Percentiles rank a stretch among this genome's conserved stretches.
phyloP scores from a whole-genome alignment of 2,888 invertebrate genomes.

The Cephus nigrinus region DNA sequence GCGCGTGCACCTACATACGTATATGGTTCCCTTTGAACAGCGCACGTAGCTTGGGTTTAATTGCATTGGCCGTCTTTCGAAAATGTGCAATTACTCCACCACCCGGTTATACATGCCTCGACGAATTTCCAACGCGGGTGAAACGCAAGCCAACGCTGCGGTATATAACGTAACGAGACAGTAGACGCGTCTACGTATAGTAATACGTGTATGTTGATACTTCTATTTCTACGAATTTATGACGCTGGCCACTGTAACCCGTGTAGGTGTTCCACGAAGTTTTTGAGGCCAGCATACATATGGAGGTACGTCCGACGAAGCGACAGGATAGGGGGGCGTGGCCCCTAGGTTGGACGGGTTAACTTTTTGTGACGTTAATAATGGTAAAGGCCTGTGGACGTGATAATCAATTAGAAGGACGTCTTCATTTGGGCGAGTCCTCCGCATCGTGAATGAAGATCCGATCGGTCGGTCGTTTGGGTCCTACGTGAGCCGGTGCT shows the following conservation, averaged over 20 bases:
- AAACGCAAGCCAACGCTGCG: not conserved
- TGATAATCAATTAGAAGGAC: conserved; percentile 5
- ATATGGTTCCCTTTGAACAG: not conserved
- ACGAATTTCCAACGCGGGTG: not conserved
- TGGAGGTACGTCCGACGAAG: not conserved
- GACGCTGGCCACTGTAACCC: not conserved
- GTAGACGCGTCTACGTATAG: not conserved
- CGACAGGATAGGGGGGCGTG: not conserved
- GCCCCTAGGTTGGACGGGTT: not conserved
- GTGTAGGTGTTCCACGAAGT: not conserved
- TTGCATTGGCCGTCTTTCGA: not conserved
- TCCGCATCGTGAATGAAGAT: not conserved
- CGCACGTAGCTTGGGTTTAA: not conserved
- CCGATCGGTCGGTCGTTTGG: not conserved
- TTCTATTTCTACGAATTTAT: too few relatives aligned
- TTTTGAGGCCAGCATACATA: not conserved
- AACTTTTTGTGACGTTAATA: conserved; percentile 4
- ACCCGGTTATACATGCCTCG: not conserved
- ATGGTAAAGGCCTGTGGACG: not conserved
- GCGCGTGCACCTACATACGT: not conserved
- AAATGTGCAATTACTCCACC: not conserved
- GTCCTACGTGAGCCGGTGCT: not conserved
- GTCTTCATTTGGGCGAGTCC: not conserved
- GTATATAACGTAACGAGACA: not conserved
- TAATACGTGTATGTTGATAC: not conserved